phyloP scores from a whole-genome alignment of 2,888 invertebrate species.

The Hofmannophila pseudospretella region DNA sequence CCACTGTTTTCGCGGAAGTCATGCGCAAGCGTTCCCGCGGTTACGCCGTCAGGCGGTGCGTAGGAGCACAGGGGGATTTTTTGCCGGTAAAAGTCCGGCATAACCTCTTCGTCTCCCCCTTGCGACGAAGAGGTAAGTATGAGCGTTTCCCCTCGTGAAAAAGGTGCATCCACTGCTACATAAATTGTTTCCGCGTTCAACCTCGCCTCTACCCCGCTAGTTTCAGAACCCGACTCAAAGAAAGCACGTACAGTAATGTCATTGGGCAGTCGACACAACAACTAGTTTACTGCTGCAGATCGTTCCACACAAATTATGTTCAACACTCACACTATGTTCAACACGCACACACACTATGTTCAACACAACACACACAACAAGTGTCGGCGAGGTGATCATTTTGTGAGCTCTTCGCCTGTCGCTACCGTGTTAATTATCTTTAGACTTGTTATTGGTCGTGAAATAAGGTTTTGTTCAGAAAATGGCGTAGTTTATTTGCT shows the following conservation, averaged over 20 bases:
- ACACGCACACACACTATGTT: neutral
- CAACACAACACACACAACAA: neutral
- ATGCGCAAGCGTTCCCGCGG: too few species aligned
- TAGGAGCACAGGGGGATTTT: too few species aligned
- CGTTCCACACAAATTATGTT: constrained; percentile 31
- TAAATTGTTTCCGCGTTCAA: too few species aligned
- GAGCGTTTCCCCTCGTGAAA: too few species aligned
- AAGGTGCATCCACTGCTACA: too few species aligned
- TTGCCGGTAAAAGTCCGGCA: too few species aligned
- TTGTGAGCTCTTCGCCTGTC: neutral
- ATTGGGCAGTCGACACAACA: constrained; percentile 56
- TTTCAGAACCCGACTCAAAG: constrained; percentile 29
- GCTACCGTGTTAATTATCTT: neutral
- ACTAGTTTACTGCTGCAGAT: constrained; percentile 60
- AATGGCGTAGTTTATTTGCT: too few species aligned
- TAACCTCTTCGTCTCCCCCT: too few species aligned
- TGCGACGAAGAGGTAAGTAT: too few species aligned
- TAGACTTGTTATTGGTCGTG: neutral
- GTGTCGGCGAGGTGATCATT: constrained; percentile 1
- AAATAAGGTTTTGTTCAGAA: too few species aligned
- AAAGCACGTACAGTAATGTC: constrained; percentile 68
- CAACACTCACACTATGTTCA: constrained; percentile 21
- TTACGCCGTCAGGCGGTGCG: too few species aligned
- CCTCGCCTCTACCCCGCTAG: constrained; percentile 10
- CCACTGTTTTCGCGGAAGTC: too few species aligned